A percentile compares a stretch with the other conserved stretches of the same genome.
phyloP scores from a whole-genome alignment of 1,140 invertebrate species.

The Macrotrachela quadricornifera region DNA sequence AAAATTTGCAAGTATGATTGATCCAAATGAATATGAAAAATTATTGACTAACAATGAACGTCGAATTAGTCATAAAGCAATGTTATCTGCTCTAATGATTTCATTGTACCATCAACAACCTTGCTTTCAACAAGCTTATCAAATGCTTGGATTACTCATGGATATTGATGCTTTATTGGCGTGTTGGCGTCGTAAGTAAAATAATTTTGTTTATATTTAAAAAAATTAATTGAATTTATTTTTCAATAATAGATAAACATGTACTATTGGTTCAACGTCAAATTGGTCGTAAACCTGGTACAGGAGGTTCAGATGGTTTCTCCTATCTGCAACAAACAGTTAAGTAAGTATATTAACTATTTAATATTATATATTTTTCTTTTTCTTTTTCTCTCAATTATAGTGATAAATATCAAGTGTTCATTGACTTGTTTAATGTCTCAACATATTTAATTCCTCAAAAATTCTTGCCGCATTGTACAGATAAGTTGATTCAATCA shows the following conservation, averaged over 20 bases:
- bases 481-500: no score
- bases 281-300: slow-evolving; percentile 87
- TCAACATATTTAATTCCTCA: no score
- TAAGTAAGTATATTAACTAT: no score
- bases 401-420: no score
- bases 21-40: slow-evolving; percentile 53
- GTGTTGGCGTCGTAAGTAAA: slow-evolving; percentile 87
- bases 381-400: no score
- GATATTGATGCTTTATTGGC: slow-evolving; percentile 92
- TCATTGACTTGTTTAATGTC: no score
- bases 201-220: neutral
- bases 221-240: neutral
- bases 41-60: slow-evolving; percentile 43
- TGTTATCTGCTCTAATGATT: slow-evolving; percentile 90
- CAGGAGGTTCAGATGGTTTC: slow-evolving; percentile 90
- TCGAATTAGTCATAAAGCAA: slow-evolving; percentile 62
- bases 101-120: slow-evolving; percentile 86
- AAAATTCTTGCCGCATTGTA: no score
- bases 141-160: slow-evolving; percentile 73
- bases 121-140: slow-evolving; percentile 76
- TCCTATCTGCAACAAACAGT: slow-evolving; percentile 83
- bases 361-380: no score
- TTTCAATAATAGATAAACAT: slow-evolving; percentile 60
- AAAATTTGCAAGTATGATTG: slow-evolving; percentile 69
- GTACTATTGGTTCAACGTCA: slow-evolving; percentile 95